Base-by-base conservation (phyloP, 2,888 invertebrate genomes). In the Drosophila nr. medialis region DNA sequence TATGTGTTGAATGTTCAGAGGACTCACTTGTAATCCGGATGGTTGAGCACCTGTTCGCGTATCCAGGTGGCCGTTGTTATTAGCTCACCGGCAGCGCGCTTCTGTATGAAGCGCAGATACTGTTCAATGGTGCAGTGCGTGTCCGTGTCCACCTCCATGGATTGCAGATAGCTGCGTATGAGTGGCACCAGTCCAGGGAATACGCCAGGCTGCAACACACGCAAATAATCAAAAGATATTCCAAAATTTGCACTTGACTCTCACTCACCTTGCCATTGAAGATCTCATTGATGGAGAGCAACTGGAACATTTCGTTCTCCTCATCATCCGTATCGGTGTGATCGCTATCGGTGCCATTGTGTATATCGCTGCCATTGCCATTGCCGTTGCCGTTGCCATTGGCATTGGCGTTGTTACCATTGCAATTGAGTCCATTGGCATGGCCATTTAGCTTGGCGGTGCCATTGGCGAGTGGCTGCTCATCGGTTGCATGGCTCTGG, bases 141-240 rank as follows among this genome's bases (percentile, higher is more conserved):
- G 93, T 99, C 99, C 2, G 99, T 98, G 94, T 99, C 99, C 58
- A 99, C 97, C 93, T 99, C 99, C 95, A 99, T 98, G 71, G 97
- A 97, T 80, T 96, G 96, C 86, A 99, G 94, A 93, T 98, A 99
- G 87, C 97, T 97, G 92, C 98, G 97, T 74, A 99, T 98, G 84
- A 99, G 94, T 5, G 99, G 97, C 80, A 99, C 96, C 86, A 99
- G 94, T 0, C 99, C 99, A 30, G 99, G 98, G 94, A 99, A 99
- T 72, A 96, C 95, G 67, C 96, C 96, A 71, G 96, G 55, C 76
- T 77, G 63, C 24, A 54, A 36, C 18, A 40, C 40, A n/a, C 10
- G 7, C 11, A 42, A 21, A 15, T 15, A 8, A 36, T 34, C 11
- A 32, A 32, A 11, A 13, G 27, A 38, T n/a, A 36, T 21, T 36